A percentile compares a stretch with the other conserved stretches of the same genome.
Evolutionary conservation across 2,113 vertebrate species (phyloP).

Genomic region (Gracilinanus agilis): DNA sequence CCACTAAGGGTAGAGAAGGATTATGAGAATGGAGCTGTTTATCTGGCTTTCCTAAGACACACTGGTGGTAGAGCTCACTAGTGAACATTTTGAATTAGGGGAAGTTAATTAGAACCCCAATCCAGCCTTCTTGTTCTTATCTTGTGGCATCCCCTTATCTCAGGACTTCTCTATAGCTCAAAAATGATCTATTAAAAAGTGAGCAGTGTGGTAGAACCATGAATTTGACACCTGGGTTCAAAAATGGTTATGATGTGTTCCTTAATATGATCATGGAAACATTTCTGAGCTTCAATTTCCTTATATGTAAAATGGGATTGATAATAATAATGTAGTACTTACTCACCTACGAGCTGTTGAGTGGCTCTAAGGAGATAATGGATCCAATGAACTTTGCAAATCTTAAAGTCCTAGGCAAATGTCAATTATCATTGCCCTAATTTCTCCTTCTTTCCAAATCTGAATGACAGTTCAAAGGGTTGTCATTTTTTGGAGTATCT

Average conservation of each 20-base stretch:
- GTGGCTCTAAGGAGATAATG: not conserved
- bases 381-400: not conserved
- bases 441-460: conserved; percentile 13
- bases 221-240: not conserved
- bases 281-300: not conserved
- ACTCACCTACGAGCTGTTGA: not conserved
- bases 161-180: not conserved
- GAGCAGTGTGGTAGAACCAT: not conserved
- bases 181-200: not conserved
- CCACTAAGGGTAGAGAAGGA: conserved; percentile 22
- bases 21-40: conserved; percentile 9
- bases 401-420: not conserved
- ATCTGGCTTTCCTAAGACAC: conserved; percentile 16
- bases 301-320: not conserved
- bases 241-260: not conserved
- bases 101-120: not conserved
- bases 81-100: not conserved
- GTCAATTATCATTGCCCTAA: conserved; percentile 12
- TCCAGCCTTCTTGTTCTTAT: not conserved
- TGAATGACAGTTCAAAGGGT: not conserved
- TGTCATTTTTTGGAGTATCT: not conserved
- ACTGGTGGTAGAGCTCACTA: not conserved
- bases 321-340: not conserved
- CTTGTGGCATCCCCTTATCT: not conserved
- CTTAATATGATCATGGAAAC: not conserved